phyloP scores from a whole-genome alignment of 2,797 vertebrate species.

The Chelidonichthys spinosus region DNA sequence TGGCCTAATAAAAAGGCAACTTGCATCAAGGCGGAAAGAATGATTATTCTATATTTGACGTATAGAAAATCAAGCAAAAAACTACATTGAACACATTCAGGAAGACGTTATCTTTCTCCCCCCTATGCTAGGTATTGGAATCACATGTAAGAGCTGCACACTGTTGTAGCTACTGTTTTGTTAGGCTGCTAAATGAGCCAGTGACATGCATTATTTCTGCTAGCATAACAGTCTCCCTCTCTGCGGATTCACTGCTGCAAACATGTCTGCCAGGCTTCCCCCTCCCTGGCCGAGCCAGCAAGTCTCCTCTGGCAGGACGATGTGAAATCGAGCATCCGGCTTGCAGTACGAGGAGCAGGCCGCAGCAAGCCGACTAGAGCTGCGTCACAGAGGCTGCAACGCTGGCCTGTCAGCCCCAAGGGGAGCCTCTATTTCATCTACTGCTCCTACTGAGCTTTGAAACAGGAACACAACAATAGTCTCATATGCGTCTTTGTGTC shows the following conservation, averaged over 20 bases:
- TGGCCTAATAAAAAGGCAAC: background rate
- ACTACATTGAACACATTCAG: conserved; percentile 4
- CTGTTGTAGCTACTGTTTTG: conserved; percentile 8
- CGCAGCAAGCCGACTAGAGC: conserved; percentile 64
- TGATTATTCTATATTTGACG: background rate
- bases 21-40: background rate
- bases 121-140: background rate
- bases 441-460: conserved; percentile 20
- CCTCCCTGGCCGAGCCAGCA: background rate
- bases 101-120: background rate
- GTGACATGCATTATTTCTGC: conserved; percentile 7
- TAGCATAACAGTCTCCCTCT: background rate
- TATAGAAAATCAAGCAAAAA: conserved; percentile 2
- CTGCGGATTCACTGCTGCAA: conserved; percentile 19
- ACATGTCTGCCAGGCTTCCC: conserved; percentile 1
- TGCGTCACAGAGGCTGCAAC: conserved; percentile 79
- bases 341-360: conserved; percentile 59
- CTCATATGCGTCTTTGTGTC: conserved; percentile 8
- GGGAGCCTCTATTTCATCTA: conserved; percentile 63
- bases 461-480: conserved; percentile 6
- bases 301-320: conserved; percentile 35
- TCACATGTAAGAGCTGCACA: conserved; percentile 11
- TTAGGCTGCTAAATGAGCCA: conserved; percentile 29
- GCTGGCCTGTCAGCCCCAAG: conserved; percentile 50
- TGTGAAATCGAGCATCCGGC: conserved; percentile 46